phyloP scores from a whole-genome alignment of 1,140 invertebrate genomes.

The Orchestia grillus region DNA sequence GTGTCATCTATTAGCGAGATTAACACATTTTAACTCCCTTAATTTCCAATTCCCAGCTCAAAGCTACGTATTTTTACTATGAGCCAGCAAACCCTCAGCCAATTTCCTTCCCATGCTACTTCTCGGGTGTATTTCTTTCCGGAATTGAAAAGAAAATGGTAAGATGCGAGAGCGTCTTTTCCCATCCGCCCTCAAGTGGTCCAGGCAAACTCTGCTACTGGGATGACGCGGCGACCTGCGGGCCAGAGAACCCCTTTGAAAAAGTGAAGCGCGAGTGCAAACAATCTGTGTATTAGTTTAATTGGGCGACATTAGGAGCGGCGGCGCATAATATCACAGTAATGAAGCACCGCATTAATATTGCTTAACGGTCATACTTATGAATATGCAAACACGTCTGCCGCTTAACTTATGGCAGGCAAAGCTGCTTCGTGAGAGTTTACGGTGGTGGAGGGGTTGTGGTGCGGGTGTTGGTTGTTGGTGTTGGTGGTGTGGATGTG shows the following conservation, averaged over 20 bases:
- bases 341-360: conserved; percentile 56
- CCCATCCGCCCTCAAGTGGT: neutral
- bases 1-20: neutral
- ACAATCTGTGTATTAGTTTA: conserved; percentile 54
- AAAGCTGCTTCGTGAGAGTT: neutral
- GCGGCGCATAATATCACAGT: conserved; percentile 48
- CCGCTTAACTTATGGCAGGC: neutral
- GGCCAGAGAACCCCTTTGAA: neutral
- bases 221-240: neutral
- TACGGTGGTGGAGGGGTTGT: neutral
- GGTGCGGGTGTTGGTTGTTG: neutral
- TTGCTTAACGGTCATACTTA: conserved; percentile 55
- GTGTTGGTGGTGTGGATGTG: neutral
- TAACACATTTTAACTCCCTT: neutral
- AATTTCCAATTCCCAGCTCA: neutral
- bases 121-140: neutral
- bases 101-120: neutral
- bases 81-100: neutral
- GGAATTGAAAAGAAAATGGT: neutral
- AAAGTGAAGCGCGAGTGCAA: neutral
- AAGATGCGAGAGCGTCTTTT: too few species aligned
- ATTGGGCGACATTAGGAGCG: conserved; percentile 46
- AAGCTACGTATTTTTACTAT: neutral
- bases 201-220: neutral
- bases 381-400: conserved; percentile 48